Evolutionary conservation across 2,888 invertebrate genomes (phyloP).

Genomic region (Macaria liturata): DNA sequence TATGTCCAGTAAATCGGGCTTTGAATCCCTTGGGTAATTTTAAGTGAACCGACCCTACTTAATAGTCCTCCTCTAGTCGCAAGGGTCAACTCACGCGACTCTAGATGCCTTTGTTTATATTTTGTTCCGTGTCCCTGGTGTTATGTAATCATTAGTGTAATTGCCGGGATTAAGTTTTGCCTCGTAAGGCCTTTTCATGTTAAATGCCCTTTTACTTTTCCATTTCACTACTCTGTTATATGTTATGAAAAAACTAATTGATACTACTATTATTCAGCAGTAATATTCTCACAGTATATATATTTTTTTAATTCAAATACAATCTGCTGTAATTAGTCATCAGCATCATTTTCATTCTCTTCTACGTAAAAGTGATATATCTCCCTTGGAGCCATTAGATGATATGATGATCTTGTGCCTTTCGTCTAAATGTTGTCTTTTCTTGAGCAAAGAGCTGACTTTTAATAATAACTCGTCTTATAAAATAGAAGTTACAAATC

Average conservation of each 20-base stretch:
- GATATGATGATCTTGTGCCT: no score
- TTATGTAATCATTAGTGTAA: constrained; percentile 65
- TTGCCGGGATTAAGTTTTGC: constrained; percentile 56
- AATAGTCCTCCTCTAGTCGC: constrained; percentile 68
- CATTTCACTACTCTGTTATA: constrained; percentile 14
- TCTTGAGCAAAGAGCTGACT: no score
- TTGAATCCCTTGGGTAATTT: constrained; percentile 68
- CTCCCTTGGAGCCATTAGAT: no score
- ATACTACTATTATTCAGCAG: no score
- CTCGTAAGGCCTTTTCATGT: constrained; percentile 46
- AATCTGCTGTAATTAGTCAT: no score
- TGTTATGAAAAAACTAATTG: constrained; percentile 4
- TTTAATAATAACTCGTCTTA: no score
- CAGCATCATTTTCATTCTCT: no score
- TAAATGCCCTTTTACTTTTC: constrained; percentile 30
- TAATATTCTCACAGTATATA: no score
- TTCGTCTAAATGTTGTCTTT: no score
- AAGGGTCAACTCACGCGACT: constrained; percentile 52
- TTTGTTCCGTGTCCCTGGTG: constrained; percentile 57
- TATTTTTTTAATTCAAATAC: no score
- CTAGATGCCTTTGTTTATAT: constrained; percentile 63
- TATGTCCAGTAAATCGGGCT: constrained; percentile 75
- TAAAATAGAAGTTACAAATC: no score
- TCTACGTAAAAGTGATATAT: no score
- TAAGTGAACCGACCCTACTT: constrained; percentile 71